phyloP scores from a whole-genome alignment of 2,113 vertebrate species.

The Oncorhynchus kisutch region DNA sequence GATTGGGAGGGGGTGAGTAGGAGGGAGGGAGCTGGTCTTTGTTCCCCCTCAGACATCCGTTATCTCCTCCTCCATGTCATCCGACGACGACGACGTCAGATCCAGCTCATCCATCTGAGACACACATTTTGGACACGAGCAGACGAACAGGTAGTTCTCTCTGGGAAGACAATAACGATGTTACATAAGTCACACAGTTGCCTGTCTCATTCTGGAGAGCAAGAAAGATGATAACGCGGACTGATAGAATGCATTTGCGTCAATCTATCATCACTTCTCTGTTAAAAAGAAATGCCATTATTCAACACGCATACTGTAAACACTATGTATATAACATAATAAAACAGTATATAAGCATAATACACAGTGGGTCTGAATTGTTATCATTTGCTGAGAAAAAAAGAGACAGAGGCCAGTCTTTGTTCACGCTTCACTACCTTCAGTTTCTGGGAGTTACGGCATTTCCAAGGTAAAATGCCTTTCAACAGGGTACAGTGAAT shows the following conservation, averaged over 20 bases:
- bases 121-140: constrained; percentile 92
- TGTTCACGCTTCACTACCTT: neutral
- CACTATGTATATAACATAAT: no score
- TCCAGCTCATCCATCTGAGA: constrained; percentile 87
- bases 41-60: constrained; percentile 84
- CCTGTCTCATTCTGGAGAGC: neutral
- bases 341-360: no score
- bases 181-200: constrained; percentile 26
- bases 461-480: constrained; percentile 26
- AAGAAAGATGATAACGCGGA: neutral
- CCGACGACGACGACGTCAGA: constrained; percentile 77
- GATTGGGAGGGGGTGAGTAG: neutral
- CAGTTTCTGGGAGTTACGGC: neutral
- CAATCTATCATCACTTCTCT: constrained; percentile 6
- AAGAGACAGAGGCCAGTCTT: neutral
- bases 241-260: neutral
- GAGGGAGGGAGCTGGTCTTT: no score
- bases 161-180: constrained; percentile 62
- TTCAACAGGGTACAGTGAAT: neutral
- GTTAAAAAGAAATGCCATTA: neutral
- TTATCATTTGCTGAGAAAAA: constrained; percentile 1
- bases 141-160: constrained; percentile 96
- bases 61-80: constrained; percentile 96
- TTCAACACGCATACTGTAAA: no score
- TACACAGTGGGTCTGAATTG: constrained; percentile 8